Evolutionary conservation across 2,797 vertebrate species (phyloP), one percentile per base, ranked within the genome.

Genomic region (Chloroceryle amazona): DNA sequence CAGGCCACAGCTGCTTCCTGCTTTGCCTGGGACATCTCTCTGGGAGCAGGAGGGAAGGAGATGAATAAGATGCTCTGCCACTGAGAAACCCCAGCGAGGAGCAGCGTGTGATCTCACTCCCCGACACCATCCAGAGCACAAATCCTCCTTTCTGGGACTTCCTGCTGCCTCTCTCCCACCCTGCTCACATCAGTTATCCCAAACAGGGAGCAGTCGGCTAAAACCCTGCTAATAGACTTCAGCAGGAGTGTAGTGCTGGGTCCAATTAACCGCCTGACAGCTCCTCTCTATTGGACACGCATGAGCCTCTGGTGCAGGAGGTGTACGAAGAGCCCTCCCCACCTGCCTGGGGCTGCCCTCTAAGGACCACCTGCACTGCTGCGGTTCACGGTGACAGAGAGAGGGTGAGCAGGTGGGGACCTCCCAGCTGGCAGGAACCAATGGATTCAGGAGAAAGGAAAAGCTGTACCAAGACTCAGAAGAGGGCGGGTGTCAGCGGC

Each of bases 1-100:
- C 92, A 72, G 61, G 35, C 89, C 70, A 58, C 97, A 97, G 96
- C 86, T 96, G 97, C 89, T 97, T 97, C 96, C 96, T 96, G 89
- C 92, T 46, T 46, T 0, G 10, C 39, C 80, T 67, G 80, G 60
- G 88, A 57, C 52, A 1, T 15, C 0, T 0, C 70, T 81, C 78
- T 3, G 1, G 1, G 31, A 33, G n/a, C 65, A 11, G 70, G 75
- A 75, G 84, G 86, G 86, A 93, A 95, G 81, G 88, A 92, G 46
- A 76, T 66, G 87, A 79, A 44, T 46, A 51, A 91, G 81, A n/a
- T 0, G 0, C 68, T 71, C 19, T 55, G 76, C 61, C 1, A 5
- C 61, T 55, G 73, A 83, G 68, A 78, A 93, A 86, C 9, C 37
- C 41, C 7, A 0, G 62, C 0, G 2, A 78, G 82, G 58, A 90